phyloP scores from a whole-genome alignment of 2,888 invertebrate genomes.

The Eupithecia inturbata region DNA sequence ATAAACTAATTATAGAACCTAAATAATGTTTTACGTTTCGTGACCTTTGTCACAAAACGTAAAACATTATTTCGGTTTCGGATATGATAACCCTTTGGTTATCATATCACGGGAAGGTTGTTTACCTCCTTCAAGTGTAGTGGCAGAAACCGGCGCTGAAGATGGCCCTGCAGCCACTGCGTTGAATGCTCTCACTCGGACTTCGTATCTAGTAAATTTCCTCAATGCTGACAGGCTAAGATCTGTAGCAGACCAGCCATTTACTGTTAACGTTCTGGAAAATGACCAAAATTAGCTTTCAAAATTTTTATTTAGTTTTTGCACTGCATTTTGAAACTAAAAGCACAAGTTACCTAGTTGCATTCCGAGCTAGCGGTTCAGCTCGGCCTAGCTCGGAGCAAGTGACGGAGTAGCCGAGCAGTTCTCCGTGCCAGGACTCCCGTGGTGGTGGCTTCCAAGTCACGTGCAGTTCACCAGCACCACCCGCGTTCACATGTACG shows the following conservation, averaged over 20 bases:
- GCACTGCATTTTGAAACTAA: background rate
- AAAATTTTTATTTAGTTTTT: background rate
- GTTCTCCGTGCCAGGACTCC: slow-evolving; percentile 90
- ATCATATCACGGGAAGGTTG: background rate
- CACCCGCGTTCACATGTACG: slow-evolving; percentile 87
- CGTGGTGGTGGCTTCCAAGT: slow-evolving; percentile 90
- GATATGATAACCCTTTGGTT: no score
- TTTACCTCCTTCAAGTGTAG: slow-evolving; percentile 89
- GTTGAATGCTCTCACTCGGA: slow-evolving; percentile 92
- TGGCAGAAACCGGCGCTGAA: slow-evolving; percentile 87
- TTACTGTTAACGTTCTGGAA: slow-evolving; percentile 83
- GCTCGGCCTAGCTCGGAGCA: slow-evolving; percentile 86
- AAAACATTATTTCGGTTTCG: no score
- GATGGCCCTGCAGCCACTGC: slow-evolving; percentile 91
- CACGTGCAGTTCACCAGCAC: slow-evolving; percentile 88
- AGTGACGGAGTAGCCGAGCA: slow-evolving; percentile 89
- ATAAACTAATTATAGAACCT: background rate
- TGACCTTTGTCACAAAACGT: no score
- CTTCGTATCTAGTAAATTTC: slow-evolving; percentile 91
- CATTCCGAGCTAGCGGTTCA: slow-evolving; percentile 64
- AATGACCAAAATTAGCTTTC: slow-evolving; percentile 48
- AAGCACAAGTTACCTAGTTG: slow-evolving; percentile 58
- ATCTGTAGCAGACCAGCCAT: slow-evolving; percentile 88
- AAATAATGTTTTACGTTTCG: no score
- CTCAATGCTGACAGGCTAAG: slow-evolving; percentile 86